Evolutionary conservation across 2,113 vertebrate species (phyloP).

Genomic region (Daubentonia madagascariensis): DNA sequence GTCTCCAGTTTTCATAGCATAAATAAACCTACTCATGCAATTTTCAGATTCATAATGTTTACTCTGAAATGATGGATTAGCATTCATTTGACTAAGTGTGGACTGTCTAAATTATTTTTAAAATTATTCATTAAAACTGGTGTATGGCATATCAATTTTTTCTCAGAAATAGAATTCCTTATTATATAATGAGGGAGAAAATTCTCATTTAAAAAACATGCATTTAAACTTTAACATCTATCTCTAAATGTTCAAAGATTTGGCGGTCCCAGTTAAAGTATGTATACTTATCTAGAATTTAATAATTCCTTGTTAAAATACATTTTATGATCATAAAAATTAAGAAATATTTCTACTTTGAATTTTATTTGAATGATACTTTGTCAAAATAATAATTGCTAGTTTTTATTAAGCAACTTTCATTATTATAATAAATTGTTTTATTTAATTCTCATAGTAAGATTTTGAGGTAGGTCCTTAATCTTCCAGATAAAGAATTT

Average conservation of each 20-base stretch:
- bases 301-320: conserved; percentile 2
- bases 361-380: conserved; percentile 27
- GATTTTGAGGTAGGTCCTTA: background rate
- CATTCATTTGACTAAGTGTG: conserved; percentile 15
- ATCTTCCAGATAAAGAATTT: background rate
- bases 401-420: background rate
- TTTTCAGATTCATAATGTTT: conserved; percentile 40
- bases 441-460: conserved; percentile 10
- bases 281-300: background rate
- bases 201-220: background rate
- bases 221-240: conserved; percentile 24
- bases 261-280: background rate
- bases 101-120: conserved; percentile 6
- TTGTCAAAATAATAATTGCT: background rate
- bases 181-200: background rate
- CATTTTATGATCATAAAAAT: background rate
- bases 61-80: conserved; percentile 44
- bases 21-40: background rate
- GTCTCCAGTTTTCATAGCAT: background rate
- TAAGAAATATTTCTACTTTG: background rate
- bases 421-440: background rate
- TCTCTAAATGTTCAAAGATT: background rate
- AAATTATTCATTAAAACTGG: conserved; percentile 36
- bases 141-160: background rate
- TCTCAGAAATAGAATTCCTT: conserved; percentile 21